Base-by-base conservation (phyloP, 64 coral and sea anemone genomes). In the Acropora yongei region DNA sequence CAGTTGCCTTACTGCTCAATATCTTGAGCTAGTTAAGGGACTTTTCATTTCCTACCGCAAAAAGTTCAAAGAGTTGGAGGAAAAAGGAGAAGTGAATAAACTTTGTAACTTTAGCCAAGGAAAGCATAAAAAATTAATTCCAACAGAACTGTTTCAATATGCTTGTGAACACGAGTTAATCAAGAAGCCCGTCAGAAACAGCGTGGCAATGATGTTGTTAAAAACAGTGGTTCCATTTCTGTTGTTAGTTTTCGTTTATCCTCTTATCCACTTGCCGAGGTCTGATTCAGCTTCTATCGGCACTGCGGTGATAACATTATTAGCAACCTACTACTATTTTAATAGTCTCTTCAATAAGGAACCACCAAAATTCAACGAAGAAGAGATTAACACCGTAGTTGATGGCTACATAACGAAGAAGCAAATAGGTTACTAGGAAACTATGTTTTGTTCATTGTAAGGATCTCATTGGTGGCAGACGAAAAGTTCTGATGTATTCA, bases 71-170 rank as follows among this genome's bases (percentile, higher is more conserved):
- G n/a, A 57, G 8, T 11, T 41, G 1, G 78, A 41, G 51, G 39
- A 80, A 42, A 14, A 60, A 0, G 20, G 49, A 13, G 50, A 0
- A 57, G 18, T 39, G 0, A 40, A 80, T 80, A 1, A 11, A 40
- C 78, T 80, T 7, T 8, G 55, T 57, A 19, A 40, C 13, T 80
- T 57, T 48, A 57, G 40, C 30, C 50, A 80, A 57, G 78, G 78
- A 80, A 20, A 76, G 40, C 43, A 80, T 30, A 10, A 30, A 0
- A 80, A 80, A 80, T 8, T 80, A 40, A 80, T 80, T 39, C 78
- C 78, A 58, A 80, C 18, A 58, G 49, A 60, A 9, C n/a, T 60
- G 8, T 80, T 80, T 8, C 11, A 58, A 53, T 55, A 80, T 80
- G 78, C 49, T 3, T 80, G 50, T 4, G 19, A 80, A 50, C 49